Base-by-base conservation (phyloP, 1,140 invertebrate genomes). In the Kradibia gibbosae region DNA sequence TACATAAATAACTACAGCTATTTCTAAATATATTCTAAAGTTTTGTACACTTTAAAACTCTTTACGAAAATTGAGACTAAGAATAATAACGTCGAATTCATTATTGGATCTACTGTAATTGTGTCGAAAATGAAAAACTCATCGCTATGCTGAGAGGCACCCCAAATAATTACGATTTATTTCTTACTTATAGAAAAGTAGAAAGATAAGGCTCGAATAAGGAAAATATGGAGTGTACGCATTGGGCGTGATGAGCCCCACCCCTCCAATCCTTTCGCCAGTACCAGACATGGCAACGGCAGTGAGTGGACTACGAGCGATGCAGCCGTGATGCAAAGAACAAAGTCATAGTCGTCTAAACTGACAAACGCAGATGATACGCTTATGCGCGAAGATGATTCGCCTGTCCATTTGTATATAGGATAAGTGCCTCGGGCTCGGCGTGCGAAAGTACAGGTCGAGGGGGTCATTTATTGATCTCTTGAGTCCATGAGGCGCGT, bases 391-490 rank as follows among this genome's bases (percentile, higher is more conserved):
- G 82, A 87, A 88, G 87, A 86, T 85, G 84, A 83, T 67, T 79
- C 60, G 84, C 82, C 80, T 83, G 83, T 34, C 42, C 67, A 62
- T 31, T 34, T 48, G n/a, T 28, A 34, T 71, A 81, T 82, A 82
- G 86, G 82, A 86, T 86, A 85, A 88, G 85, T 84, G 87, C 85
- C 85, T 87, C 86, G 86, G 85, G 72, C 31, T 57, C 50, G 10
- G 60, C 48, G 45, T 28, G 39, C 25, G 60, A 85, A 86, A 88
- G 88, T 91, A 89, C 89, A 91, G 89, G 89, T 89, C 89, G 88
- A 22, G 90, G 90, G 90, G 90, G 89, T 90, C 90, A 89, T 91
- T 91, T 91, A 91, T 91, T 91, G 90, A 91, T 91, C 90, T 91
- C 90, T 91, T 90, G 91, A 91, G 90, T 91, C 89, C 89, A 87